phyloP scores from a whole-genome alignment of 1,140 invertebrate species.

The Drosophila persimilis region DNA sequence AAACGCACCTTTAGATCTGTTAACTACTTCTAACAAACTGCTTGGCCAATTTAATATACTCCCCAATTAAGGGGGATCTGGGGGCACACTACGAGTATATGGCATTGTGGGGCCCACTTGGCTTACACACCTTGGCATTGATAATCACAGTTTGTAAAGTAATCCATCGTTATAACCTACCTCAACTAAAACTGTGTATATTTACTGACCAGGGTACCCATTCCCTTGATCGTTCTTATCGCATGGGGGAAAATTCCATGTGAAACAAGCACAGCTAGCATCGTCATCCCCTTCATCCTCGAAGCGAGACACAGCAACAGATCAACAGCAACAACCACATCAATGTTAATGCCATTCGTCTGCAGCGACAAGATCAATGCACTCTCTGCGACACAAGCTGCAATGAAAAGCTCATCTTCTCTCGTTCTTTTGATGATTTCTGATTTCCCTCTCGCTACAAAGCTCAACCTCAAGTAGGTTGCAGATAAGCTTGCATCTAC shows the following conservation, averaged over 20 bases:
- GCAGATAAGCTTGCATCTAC: too few relatives aligned
- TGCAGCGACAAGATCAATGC: slow-evolving; percentile 54
- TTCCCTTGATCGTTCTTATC: slow-evolving; percentile 7
- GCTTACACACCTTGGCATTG: slow-evolving; percentile 46
- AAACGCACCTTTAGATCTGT: too few relatives aligned
- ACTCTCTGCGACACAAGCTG: slow-evolving; percentile 15
- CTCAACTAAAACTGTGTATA: slow-evolving; percentile 10
- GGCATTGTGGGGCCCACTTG: slow-evolving; percentile 47
- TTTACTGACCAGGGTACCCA: slow-evolving; percentile 3
- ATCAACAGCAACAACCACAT: slow-evolving; percentile 31
- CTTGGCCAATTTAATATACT: too few relatives aligned
- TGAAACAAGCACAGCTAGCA: not conserved
- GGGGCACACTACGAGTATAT: not conserved
- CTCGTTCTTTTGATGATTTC: too few relatives aligned
- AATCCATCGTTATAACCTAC: slow-evolving; percentile 22
- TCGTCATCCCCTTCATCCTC: slow-evolving; percentile 25
- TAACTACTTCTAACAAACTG: too few relatives aligned
- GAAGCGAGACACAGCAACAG: slow-evolving; percentile 17
- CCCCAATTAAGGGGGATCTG: too few relatives aligned
- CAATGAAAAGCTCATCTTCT: slow-evolving; percentile 32
- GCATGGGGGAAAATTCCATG: slow-evolving; percentile 39
- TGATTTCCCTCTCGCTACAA: too few relatives aligned
- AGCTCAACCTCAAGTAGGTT: too few relatives aligned
- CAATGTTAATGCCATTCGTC: slow-evolving; percentile 62
- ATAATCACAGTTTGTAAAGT: not conserved